Conservation (phyloP, 2,113 vertebrate species). For the Heterocephalus glaber region DNA sequence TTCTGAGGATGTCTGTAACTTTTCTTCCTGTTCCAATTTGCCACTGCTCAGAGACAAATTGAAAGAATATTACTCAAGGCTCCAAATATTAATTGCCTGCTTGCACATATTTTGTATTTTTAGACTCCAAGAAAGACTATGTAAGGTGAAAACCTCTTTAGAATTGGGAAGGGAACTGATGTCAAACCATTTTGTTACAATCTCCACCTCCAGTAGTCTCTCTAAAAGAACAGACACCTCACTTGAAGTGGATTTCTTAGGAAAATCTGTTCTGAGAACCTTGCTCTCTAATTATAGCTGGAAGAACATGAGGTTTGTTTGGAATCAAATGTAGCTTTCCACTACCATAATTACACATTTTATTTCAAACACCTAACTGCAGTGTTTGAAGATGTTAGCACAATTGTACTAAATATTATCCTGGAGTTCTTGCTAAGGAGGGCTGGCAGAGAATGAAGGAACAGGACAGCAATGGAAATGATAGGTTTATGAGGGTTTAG, state of each 20-base stretch:
- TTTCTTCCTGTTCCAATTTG: constrained; percentile 43
- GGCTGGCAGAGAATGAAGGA: neutral
- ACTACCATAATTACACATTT: constrained; percentile 70
- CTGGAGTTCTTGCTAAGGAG: neutral
- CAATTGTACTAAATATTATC: neutral
- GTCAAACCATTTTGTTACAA: neutral
- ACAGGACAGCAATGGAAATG: neutral
- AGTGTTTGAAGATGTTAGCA: constrained; percentile 65
- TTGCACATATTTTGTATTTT: neutral
- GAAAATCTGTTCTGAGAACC: constrained; percentile 47
- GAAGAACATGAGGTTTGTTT: constrained; percentile 62
- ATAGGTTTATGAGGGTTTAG: neutral
- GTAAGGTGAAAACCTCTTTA: neutral
- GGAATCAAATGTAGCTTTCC: constrained; percentile 63
- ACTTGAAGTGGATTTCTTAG: constrained; percentile 46
- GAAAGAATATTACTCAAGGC: constrained; percentile 44
- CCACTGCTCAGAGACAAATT: constrained; percentile 32
- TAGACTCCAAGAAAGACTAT: neutral
- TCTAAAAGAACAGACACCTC: constrained; percentile 43
- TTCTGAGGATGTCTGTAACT: constrained; percentile 47
- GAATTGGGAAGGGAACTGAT: neutral
- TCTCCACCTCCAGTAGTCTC: neutral
- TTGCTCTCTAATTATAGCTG: constrained; percentile 68
- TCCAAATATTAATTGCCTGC: constrained; percentile 30
- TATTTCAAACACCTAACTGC: constrained; percentile 73